These are phyloP conservation scores for mouse (Mus musculus) DNA, from an alignment of 2,113 vertebrate species.

Conservation along the genomic window DNA sequence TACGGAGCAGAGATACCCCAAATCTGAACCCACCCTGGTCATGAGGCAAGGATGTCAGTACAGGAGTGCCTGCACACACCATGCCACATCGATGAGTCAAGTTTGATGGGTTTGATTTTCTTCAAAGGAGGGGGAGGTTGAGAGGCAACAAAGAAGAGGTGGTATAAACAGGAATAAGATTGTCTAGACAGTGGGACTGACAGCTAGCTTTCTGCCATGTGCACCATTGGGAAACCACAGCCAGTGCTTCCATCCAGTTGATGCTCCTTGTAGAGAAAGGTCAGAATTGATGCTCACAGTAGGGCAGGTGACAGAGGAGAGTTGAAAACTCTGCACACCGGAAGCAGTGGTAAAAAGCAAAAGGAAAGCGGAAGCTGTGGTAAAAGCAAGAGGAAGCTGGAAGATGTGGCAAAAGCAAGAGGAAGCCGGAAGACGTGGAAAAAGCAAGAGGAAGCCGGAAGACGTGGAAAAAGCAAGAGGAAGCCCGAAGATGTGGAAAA, in stretches of 20 bases:
- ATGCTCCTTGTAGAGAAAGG: not conserved
- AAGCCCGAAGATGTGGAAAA: too few species aligned
- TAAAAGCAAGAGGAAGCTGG: too few species aligned
- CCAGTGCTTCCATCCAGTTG: too few species aligned
- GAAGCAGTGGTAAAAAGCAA: not conserved
- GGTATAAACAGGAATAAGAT: not conserved
- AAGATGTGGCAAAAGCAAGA: too few species aligned
- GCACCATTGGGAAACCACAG: not conserved
- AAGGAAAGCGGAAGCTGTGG: too few species aligned
- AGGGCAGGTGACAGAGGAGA: fast-evolving
- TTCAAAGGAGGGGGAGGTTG: not conserved
- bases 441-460: too few species aligned
- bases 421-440: too few species aligned
- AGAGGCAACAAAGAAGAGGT: not conserved
- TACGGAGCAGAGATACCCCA: not conserved
- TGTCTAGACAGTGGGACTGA: not conserved
- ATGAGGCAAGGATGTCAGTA: too few species aligned
- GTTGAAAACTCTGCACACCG: fast-evolving
- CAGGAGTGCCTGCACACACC: fast-evolving
- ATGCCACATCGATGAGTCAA: fast-evolving
- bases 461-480: too few species aligned
- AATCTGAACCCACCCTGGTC: not conserved
- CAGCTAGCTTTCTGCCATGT: not conserved
- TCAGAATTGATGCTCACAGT: not conserved
- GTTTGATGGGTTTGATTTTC: not conserved